These are phyloP conservation scores for Hesperophylax magnus DNA, from an alignment of 1,140 invertebrate genomes.

Conservation along the genomic window DNA sequence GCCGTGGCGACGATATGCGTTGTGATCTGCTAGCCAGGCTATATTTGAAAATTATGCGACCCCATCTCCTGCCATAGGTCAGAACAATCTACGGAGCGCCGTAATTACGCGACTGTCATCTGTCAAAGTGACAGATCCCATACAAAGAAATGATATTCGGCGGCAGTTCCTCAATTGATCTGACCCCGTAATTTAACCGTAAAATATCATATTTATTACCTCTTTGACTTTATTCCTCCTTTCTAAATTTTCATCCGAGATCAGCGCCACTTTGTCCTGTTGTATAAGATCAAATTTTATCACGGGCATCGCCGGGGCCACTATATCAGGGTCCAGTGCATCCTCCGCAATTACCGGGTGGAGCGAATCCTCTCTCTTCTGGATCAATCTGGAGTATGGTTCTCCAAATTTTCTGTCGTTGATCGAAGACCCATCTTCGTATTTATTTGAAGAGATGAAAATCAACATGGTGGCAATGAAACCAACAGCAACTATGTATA, in stretches of 20 bases:
- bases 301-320: not conserved
- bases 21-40: no score
- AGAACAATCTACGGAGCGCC: no score
- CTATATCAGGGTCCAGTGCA: not conserved
- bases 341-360: not conserved
- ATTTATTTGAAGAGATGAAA: constrained; percentile 5
- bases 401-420: not conserved
- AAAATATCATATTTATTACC: constrained; percentile 45
- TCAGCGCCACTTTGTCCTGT: constrained; percentile 24
- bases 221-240: constrained; percentile 60
- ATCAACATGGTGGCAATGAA: constrained; percentile 27
- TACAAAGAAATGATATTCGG: no score
- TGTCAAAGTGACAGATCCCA: no score
- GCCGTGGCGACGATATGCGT: no score
- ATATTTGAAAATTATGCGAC: no score
- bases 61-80: no score
- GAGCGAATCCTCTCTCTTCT: constrained; percentile 1
- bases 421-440: constrained; percentile 20
- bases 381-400: not conserved
- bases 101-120: no score
- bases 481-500: not conserved
- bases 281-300: constrained; percentile 19
- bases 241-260: constrained; percentile 41
- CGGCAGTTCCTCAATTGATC: no score
- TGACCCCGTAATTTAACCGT: no score